These are phyloP conservation scores for Thymallus thymallus DNA, from an alignment of 2,113 vertebrate genomes.

Conservation along the genomic window DNA sequence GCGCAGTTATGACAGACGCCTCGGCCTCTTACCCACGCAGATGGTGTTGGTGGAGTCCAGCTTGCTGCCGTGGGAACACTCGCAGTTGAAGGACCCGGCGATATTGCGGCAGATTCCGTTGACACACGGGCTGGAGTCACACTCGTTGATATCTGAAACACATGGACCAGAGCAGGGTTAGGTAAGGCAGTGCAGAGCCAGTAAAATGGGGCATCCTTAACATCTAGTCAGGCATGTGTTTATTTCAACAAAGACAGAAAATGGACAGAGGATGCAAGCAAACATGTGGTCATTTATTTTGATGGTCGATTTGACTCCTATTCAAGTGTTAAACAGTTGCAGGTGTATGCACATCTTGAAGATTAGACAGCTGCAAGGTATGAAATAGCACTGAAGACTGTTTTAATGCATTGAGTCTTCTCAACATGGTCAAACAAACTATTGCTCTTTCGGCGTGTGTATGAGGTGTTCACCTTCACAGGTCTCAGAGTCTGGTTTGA, in stretches of 20 bases:
- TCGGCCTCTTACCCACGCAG: slow-evolving; percentile 83
- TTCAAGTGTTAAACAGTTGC: no score
- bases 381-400: background rate
- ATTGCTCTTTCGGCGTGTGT: background rate
- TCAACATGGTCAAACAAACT: no score
- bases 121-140: slow-evolving; percentile 86
- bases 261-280: no score
- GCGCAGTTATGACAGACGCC: background rate
- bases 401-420: background rate
- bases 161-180: slow-evolving; percentile 18
- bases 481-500: slow-evolving; percentile 91
- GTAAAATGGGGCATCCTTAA: no score
- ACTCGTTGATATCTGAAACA: slow-evolving; percentile 86
- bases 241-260: background rate
- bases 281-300: no score
- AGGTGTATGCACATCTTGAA: no score
- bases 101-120: slow-evolving; percentile 88
- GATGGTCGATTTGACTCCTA: no score
- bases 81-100: slow-evolving; percentile 86
- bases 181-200: slow-evolving; percentile 13
- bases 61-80: slow-evolving; percentile 87
- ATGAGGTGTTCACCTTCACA: slow-evolving; percentile 84
- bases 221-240: background rate
- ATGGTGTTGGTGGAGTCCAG: slow-evolving; percentile 88
- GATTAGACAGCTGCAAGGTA: no score